A percentile compares a stretch with the other conserved stretches of the same genome.
phyloP scores from a whole-genome alignment of 2,113 vertebrate genomes.

The Seriola quinqueradiata region DNA sequence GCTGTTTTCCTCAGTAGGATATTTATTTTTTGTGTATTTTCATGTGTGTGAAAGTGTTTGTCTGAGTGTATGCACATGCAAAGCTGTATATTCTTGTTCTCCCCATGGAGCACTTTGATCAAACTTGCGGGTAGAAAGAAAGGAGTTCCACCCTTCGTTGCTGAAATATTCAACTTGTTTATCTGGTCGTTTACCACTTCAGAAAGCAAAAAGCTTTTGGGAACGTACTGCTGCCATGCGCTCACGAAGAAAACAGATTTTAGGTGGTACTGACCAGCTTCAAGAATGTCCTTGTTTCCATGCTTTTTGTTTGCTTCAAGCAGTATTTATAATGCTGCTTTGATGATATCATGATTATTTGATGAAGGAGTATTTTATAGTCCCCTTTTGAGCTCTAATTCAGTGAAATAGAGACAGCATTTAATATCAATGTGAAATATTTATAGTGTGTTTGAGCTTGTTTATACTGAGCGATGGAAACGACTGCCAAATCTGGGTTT shows the following conservation, averaged over 20 bases:
- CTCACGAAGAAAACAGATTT: conserved; percentile 17
- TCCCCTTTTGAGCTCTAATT: conserved; percentile 72
- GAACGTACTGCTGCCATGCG: conserved; percentile 17
- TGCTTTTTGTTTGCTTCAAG: conserved; percentile 48
- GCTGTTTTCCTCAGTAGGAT: conserved; percentile 20
- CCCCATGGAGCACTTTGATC: conserved; percentile 71
- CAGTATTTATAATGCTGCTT: conserved; percentile 65
- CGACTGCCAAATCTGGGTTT: conserved; percentile 61
- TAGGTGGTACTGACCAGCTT: conserved; percentile 46
- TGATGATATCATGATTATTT: conserved; percentile 76
- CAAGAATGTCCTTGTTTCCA: conserved; percentile 55
- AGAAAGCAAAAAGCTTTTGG: conserved; percentile 15
- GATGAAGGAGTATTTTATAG: conserved; percentile 76
- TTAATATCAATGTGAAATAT: conserved; percentile 79
- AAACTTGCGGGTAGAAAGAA: conserved; percentile 56
- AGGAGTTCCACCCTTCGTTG: conserved; percentile 43
- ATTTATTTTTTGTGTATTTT: conserved; percentile 37
- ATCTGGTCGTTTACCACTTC: conserved; percentile 43
- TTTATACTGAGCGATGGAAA: conserved; percentile 68
- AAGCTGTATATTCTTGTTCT: conserved; percentile 45
- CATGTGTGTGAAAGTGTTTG: conserved; percentile 16
- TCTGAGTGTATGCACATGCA: conserved; percentile 29
- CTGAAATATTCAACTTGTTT: conserved; percentile 71
- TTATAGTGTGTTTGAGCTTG: conserved; percentile 69
- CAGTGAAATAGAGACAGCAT: conserved; percentile 69